Evolutionary conservation across 2,113 vertebrate genomes (phyloP).

Genomic region (Dicerorhinus sumatrensis): DNA sequence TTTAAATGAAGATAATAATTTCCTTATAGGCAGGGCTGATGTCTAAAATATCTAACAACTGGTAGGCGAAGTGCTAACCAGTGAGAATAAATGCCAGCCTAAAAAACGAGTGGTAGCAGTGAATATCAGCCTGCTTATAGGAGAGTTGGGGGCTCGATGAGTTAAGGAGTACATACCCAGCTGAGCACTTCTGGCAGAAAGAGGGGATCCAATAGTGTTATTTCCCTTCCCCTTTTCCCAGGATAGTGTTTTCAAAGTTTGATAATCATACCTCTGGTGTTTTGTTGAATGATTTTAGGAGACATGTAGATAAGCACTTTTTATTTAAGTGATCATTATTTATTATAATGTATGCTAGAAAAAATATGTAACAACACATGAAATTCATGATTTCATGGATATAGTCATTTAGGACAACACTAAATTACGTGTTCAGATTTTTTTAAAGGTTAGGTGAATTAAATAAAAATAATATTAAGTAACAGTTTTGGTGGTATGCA

Average conservation of each 20-base stretch:
- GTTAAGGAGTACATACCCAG: too few species aligned
- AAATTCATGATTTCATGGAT: not conserved
- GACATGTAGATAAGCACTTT: not conserved
- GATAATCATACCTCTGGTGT: not conserved
- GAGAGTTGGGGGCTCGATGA: fast-evolving
- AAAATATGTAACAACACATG: not conserved
- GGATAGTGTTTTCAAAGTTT: not conserved
- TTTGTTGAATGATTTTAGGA: not conserved
- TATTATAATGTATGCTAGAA: not conserved
- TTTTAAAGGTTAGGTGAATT: not conserved
- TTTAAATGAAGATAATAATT: not conserved
- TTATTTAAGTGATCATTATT: not conserved
- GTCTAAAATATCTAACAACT: not conserved
- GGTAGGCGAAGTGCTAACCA: not conserved
- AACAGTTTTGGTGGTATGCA: not conserved
- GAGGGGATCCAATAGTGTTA: not conserved
- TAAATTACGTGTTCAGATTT: not conserved
- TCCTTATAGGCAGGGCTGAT: not conserved
- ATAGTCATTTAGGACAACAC: not conserved
- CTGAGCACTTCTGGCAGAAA: not conserved
- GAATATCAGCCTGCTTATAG: not conserved
- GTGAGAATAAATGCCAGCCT: not conserved
- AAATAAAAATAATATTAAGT: conserved; percentile 41
- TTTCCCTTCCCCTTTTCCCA: not conserved
- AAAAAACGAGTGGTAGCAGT: not conserved